Conservation (phyloP, 2,888 invertebrate genomes). For the Drosophila stalkeri region DNA sequence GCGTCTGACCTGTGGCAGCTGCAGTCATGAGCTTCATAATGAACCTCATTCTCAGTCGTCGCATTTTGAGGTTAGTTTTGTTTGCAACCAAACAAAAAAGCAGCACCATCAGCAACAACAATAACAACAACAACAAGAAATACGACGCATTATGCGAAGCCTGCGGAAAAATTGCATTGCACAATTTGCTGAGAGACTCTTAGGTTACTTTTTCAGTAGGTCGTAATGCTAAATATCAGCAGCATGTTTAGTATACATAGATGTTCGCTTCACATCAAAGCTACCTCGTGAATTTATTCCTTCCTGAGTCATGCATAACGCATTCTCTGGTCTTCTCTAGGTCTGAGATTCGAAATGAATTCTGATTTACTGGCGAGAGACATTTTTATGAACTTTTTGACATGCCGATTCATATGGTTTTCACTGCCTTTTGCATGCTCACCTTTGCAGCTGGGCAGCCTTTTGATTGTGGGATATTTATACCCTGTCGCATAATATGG, state of each 20-base stretch:
- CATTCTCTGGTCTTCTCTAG: neutral
- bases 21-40: constrained; percentile 46
- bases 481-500: constrained; percentile 8
- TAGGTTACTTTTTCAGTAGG: neutral
- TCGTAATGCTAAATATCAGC: constrained; percentile 9
- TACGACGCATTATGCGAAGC: constrained; percentile 31
- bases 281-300: neutral
- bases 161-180: constrained; percentile 11
- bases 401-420: neutral
- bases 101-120: constrained; percentile 12
- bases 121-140: constrained; percentile 15
- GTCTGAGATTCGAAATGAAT: too few species aligned
- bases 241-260: neutral
- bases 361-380: neutral
- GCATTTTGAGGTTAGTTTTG: constrained; percentile 52
- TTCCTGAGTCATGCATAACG: neutral
- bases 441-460: constrained; percentile 1
- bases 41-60: constrained; percentile 46
- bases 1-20: constrained; percentile 34
- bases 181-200: constrained; percentile 7
- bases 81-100: constrained; percentile 18
- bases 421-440: constrained; percentile 16
- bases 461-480: constrained; percentile 8
- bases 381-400: neutral
- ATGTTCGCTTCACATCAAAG: neutral